Evolutionary conservation across 1,140 invertebrate species (phyloP), one percentile per base, ranked within the genome.

Genomic region (Luehdorfia chinensis): DNA sequence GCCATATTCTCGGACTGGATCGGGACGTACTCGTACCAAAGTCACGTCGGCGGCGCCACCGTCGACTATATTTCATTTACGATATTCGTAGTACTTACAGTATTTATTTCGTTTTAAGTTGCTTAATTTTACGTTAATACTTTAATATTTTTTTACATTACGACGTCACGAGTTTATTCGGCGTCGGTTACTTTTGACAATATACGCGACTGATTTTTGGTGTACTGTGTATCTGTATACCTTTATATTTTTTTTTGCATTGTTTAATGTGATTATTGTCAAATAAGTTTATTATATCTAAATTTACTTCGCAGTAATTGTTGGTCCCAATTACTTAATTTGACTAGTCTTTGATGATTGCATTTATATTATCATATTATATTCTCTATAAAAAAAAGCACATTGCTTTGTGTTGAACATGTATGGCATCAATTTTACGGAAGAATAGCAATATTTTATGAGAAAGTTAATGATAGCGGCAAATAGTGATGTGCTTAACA

Each of bases 61-160:
- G 50, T 48, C 55, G 52, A 44, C 55, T 44, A 50, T 59, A 55
- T 44, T 31, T 63, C 55, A 59, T 39, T 44, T 61, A 60, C 66
- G 53, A 58, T 75, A 66, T 57, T 59, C 52, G 59, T 81, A 81
- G 80, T 84, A 84, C 80, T 84, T 84, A 84, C 80, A 83, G 80
- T 85, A 85, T 85, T 85, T 85, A 85, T 85, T 81, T 75, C 59
- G 60, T 72, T 62, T 31, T 84, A 84, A 74, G 69, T 70, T 53
- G 58, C 31, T 61, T 55, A 57, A 55, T 47, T 53, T 57, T 68
- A 48, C 43, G 47, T 64, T 68, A 57, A 50, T 62, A 54, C 50
- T 62, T 62, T 59, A 57, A 51, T 52, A 47, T 53, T 18, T 41
- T 28, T 41, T 41, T 27, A 27, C 13, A 27, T 14, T 4, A 15